Evolutionary conservation across 2,888 invertebrate species (phyloP), one percentile per base, ranked within the genome.

Genomic region (Oligia latruncula): DNA sequence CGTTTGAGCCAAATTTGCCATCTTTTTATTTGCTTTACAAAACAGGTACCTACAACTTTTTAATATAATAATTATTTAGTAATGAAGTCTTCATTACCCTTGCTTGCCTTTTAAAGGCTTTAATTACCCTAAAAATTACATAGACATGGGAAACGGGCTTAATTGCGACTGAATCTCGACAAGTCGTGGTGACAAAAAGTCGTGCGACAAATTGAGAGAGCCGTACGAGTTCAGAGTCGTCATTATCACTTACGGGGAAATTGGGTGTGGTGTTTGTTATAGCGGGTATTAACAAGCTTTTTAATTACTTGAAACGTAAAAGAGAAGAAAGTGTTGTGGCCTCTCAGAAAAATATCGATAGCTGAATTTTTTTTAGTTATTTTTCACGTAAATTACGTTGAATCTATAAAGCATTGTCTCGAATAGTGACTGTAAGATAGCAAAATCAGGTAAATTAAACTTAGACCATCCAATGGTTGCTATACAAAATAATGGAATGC

Each of bases 121-220:
- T 88, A 91, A 92, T 90, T 90, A 89, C 79, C 84, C 85, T 90
- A 89, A 88, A 90, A 89, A 90, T 88, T 90, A 87, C 86, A 85
- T 85, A 91, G 91, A 88, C 90, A 89, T 93, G 92, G 93, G 92
- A 93, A 93, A 92, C 87, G 85, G 89, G 84, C 89, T 92, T 94
- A 94, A 95, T 95, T 93, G 90, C 90, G 84, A 87, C 88, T 90
- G 92, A 89, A 93, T 90, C 89, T 91, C 92, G 88, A 91, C 91
- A 89, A 83, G 84, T 88, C 79, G 87, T 62, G 86, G 87, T 88
- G 86, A 92, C 90, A 95, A 95, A 95, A 95, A 95, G 82, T 89
- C 81, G 84, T 87, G 92, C 93, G 93, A 94, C 94, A 95, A 95
- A 95, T 95, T 94, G 93, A 92, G 88, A 91, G 89, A 84, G 85